phyloP scores from a whole-genome alignment of 2,797 vertebrate genomes.

The Liparis tanakae region DNA sequence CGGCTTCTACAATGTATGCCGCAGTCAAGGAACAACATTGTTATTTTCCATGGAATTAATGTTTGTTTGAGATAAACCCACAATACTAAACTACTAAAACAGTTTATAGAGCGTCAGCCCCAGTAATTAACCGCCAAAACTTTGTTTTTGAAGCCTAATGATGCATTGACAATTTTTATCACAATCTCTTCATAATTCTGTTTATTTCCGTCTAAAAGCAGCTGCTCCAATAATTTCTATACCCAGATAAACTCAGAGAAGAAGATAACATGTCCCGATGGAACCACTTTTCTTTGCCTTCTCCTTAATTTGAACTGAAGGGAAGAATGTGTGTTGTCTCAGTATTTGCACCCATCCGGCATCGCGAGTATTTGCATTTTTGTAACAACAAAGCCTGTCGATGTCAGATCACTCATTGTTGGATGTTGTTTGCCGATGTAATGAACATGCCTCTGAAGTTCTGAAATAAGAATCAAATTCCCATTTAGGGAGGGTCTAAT shows the following conservation, averaged over 20 bases:
- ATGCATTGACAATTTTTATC: conserved; percentile 63
- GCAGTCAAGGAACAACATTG: conserved; percentile 20
- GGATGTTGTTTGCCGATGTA: conserved; percentile 76
- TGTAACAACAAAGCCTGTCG: conserved; percentile 83
- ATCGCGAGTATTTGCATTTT: conserved; percentile 80
- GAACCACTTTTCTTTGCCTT: conserved; percentile 74
- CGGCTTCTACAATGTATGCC: not conserved
- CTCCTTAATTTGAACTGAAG: conserved; percentile 80
- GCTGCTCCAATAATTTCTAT: conserved; percentile 64
- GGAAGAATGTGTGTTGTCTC: conserved; percentile 65
- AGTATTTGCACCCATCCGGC: conserved; percentile 71
- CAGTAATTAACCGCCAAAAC: conserved; percentile 66
- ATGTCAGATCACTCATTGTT: conserved; percentile 78
- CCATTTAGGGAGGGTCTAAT: conserved; percentile 75
- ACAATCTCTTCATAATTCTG: conserved; percentile 65
- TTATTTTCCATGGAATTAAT: conserved; percentile 35
- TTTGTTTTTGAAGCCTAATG: conserved; percentile 70
- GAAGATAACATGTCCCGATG: conserved; percentile 74
- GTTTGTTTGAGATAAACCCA: conserved; percentile 33
- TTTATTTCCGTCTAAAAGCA: conserved; percentile 74
- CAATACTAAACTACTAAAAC: conserved; percentile 12
- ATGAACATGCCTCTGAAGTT: conserved; percentile 80
- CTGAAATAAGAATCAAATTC: conserved; percentile 79
- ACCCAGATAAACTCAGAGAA: conserved; percentile 73
- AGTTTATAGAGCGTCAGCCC: conserved; percentile 41